Evolutionary conservation across 2,797 vertebrate genomes (phyloP).

Genomic region (Dryobates pubescens): DNA sequence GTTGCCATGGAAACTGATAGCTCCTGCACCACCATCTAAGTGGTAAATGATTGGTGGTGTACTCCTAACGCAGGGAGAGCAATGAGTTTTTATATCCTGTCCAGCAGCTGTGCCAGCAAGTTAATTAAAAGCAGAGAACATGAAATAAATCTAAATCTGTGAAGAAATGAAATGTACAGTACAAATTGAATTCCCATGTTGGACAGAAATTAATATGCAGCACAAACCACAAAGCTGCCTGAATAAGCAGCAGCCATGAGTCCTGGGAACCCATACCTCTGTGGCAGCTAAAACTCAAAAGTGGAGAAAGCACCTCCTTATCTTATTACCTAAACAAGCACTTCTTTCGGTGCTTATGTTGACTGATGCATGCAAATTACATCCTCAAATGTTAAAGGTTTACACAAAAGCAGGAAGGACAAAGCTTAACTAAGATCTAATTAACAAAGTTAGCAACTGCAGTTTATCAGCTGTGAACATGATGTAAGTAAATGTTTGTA

Average conservation of each 20-base stretch:
- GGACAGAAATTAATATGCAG: constrained; percentile 88
- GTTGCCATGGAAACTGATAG: constrained; percentile 94
- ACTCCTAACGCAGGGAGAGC: constrained; percentile 82
- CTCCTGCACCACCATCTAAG: constrained; percentile 92
- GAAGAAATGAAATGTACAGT: constrained; percentile 93
- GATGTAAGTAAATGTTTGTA: constrained; percentile 73
- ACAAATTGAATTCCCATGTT: constrained; percentile 91
- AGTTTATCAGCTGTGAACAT: constrained; percentile 75
- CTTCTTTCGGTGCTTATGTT: constrained; percentile 61
- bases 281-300: constrained; percentile 64
- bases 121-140: constrained; percentile 97
- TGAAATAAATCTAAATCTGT: constrained; percentile 95
- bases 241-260: constrained; percentile 73
- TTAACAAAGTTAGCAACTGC: constrained; percentile 72
- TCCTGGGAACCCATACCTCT: constrained; percentile 66
- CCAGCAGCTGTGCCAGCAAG: constrained; percentile 88
- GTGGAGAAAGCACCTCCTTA: constrained; percentile 66
- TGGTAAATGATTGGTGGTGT: constrained; percentile 93
- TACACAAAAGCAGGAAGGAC: constrained; percentile 69
- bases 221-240: constrained; percentile 77
- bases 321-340: constrained; percentile 72
- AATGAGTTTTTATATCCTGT: constrained; percentile 86
- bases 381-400: constrained; percentile 67
- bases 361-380: constrained; percentile 70
- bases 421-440: constrained; percentile 80